A percentile compares a stretch with the other conserved stretches of the same genome.
phyloP scores from a whole-genome alignment of 2,888 invertebrate genomes.

The Eupithecia insigniata region DNA sequence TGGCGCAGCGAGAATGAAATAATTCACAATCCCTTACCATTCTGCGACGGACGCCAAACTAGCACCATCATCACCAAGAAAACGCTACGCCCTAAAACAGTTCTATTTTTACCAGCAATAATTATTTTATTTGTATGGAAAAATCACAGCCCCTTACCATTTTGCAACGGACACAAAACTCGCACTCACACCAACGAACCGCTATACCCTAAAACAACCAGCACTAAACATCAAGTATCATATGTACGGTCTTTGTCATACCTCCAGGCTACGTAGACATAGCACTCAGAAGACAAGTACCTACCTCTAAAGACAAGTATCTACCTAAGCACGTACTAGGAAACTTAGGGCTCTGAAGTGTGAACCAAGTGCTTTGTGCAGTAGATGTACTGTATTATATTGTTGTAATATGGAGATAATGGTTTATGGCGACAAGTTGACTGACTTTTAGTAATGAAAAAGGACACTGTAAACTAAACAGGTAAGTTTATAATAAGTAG shows the following conservation, averaged over 20 bases:
- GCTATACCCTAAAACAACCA: not conserved
- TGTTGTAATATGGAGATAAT: not conserved
- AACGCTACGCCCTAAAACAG: no score
- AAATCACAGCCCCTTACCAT: no score
- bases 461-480: no score
- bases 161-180: not conserved
- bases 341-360: conserved; percentile 2
- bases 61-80: no score
- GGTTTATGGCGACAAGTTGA: not conserved
- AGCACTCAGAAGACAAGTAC: not conserved
- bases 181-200: not conserved
- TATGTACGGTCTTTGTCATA: not conserved
- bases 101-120: no score
- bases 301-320: not conserved
- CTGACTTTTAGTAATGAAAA: no score
- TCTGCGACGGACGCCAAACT: no score
- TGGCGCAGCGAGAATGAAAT: no score
- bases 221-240: not conserved
- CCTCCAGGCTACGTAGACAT: not conserved
- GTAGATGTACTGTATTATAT: not conserved
- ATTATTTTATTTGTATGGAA: no score
- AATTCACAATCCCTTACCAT: no score
- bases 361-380: not conserved
- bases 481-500: no score
- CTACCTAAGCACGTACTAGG: not conserved